A percentile compares a stretch with the other conserved stretches of the same genome.
Conservation (phyloP, 2,888 invertebrate species). For the Drosophila lutescens region DNA sequence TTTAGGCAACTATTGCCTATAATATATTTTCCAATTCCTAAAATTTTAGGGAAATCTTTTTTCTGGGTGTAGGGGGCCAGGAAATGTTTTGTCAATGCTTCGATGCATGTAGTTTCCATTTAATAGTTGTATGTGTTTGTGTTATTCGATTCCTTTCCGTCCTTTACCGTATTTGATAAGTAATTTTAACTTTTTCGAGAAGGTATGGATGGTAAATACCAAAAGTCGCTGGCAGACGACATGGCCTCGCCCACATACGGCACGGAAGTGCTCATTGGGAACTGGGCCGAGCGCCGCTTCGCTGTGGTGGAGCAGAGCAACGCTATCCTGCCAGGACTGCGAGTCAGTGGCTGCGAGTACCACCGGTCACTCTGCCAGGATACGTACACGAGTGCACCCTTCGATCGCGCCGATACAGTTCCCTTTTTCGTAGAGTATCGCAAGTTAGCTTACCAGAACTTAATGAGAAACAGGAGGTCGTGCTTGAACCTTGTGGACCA, state of each 20-base stretch:
- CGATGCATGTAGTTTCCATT: too few relatives aligned
- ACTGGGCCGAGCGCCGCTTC: constrained; percentile 63
- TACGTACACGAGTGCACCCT: constrained; percentile 32
- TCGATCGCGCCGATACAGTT: not conserved
- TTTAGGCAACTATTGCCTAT: too few relatives aligned
- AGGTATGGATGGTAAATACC: not conserved
- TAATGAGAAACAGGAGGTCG: constrained; percentile 10
- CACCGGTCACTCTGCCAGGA: constrained; percentile 51
- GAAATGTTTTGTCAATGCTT: too few relatives aligned
- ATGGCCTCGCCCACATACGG: constrained; percentile 43
- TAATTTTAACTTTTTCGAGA: not conserved
- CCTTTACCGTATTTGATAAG: too few relatives aligned
- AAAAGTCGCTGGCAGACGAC: constrained; percentile 17
- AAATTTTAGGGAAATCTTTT: too few relatives aligned
- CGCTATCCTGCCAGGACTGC: constrained; percentile 55
- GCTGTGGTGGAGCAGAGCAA: constrained; percentile 38
- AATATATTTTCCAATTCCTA: too few relatives aligned
- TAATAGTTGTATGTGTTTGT: too few relatives aligned
- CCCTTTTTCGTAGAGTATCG: constrained; percentile 31
- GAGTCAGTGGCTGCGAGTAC: constrained; percentile 37
- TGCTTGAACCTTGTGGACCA: constrained; percentile 28
- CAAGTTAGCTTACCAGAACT: constrained; percentile 40
- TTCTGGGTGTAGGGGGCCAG: too few relatives aligned
- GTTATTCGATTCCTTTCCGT: too few relatives aligned
- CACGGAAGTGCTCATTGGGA: constrained; percentile 57